A percentile compares a stretch with the other conserved stretches of the same genome.
Conservation (phyloP, 2,113 vertebrate species). For the Siniperca knerii region DNA sequence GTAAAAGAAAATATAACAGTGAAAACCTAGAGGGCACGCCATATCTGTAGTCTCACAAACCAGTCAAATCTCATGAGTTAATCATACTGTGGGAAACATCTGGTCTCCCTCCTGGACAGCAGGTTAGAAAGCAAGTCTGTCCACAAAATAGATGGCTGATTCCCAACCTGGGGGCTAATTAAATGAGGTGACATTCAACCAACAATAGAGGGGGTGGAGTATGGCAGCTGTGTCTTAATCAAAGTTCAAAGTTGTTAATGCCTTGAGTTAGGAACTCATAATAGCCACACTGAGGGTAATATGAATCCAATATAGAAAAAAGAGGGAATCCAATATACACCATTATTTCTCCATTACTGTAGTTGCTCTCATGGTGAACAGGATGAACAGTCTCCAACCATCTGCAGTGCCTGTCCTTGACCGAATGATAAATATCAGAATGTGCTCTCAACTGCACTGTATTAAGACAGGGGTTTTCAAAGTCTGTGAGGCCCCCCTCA, state of each 20-base stretch:
- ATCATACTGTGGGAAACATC: conserved; percentile 59
- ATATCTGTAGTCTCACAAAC: conserved; percentile 29
- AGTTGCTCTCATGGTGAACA: neutral
- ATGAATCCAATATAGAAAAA: conserved; percentile 16
- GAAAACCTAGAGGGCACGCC: neutral
- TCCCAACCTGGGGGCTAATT: conserved; percentile 61
- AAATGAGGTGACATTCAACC: conserved; percentile 59
- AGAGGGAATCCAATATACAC: neutral
- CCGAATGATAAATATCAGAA: conserved; percentile 5
- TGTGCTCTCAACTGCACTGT: neutral
- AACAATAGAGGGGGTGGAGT: conserved; percentile 29
- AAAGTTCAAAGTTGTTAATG: conserved; percentile 35
- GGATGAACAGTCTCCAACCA: neutral
- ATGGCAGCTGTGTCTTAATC: conserved; percentile 30
- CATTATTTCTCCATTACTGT: conserved; percentile 4
- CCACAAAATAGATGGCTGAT: conserved; percentile 43
- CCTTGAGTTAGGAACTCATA: conserved; percentile 9
- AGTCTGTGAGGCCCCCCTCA: no score
- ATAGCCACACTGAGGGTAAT: neutral
- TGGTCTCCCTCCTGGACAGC: conserved; percentile 49
- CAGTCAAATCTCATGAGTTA: conserved; percentile 30
- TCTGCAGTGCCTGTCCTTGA: conserved; percentile 11
- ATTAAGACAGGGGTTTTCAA: neutral
- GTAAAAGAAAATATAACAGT: conserved; percentile 2
- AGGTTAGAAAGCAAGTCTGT: conserved; percentile 36